Evolutionary conservation across 2,888 invertebrate species (phyloP).

Genomic region (Napeogenes inachia): DNA sequence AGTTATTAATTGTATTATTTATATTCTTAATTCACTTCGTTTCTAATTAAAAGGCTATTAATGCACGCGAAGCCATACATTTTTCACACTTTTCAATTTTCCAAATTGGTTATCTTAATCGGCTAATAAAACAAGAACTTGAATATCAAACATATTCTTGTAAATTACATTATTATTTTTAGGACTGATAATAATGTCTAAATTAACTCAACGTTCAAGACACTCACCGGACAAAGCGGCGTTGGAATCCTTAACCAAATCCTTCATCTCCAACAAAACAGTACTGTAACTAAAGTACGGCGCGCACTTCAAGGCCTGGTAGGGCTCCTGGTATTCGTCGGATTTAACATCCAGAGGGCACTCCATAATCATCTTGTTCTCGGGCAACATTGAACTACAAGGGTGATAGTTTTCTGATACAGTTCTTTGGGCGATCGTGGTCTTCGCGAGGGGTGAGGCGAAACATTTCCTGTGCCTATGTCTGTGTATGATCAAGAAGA

Average conservation of each 20-base stretch:
- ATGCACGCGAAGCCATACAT: no score
- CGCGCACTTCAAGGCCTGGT: conserved; percentile 85
- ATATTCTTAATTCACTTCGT: no score
- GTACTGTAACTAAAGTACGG: conserved; percentile 87
- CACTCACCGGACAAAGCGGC: conserved; percentile 59
- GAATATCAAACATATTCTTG: no score
- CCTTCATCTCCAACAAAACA: conserved; percentile 86
- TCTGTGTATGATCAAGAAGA: conserved; percentile 83
- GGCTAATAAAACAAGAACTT: no score
- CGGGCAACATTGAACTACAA: conserved; percentile 74
- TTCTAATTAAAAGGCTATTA: no score
- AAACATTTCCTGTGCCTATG: conserved; percentile 85
- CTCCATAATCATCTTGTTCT: conserved; percentile 75
- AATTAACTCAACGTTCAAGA: background rate
- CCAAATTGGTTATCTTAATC: no score
- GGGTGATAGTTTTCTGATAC: conserved; percentile 75
- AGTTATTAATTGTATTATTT: no score
- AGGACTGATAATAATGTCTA: no score
- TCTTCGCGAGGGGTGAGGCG: conserved; percentile 80
- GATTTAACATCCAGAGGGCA: conserved; percentile 80
- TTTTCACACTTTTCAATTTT: no score
- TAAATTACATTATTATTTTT: no score
- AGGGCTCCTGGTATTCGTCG: conserved; percentile 88
- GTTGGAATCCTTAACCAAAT: conserved; percentile 76
- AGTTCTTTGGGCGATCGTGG: conserved; percentile 61